Evolutionary conservation across 2,888 invertebrate genomes (phyloP).

Genomic region (Eugnorisma glareosa): DNA sequence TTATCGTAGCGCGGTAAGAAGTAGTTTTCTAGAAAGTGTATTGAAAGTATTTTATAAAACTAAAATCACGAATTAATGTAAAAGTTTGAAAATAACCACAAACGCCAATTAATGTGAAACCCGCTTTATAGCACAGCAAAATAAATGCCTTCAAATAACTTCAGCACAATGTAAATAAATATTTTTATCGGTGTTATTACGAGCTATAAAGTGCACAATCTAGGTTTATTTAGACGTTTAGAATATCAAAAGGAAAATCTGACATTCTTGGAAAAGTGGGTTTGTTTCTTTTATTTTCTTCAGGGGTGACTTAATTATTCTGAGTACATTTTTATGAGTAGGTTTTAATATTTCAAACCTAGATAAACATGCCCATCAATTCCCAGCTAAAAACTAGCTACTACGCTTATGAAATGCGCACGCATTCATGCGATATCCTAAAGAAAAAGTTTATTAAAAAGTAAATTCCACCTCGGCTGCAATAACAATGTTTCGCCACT

Average conservation of each 20-base stretch:
- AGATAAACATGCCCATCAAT: too few relatives aligned
- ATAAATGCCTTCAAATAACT: slow-evolving; percentile 34
- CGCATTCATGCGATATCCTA: too few relatives aligned
- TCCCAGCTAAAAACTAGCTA: too few relatives aligned
- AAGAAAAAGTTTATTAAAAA: too few relatives aligned
- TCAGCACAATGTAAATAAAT: slow-evolving; percentile 37
- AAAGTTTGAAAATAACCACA: slow-evolving; percentile 10
- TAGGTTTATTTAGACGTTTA: slow-evolving; percentile 47
- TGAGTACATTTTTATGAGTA: background rate
- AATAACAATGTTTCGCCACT: too few relatives aligned
- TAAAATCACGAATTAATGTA: background rate
- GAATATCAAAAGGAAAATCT: slow-evolving; percentile 40
- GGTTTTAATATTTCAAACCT: background rate
- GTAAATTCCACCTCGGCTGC: too few relatives aligned
- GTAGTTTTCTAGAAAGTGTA: too few relatives aligned
- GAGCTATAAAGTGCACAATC: slow-evolving; percentile 53
- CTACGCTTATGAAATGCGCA: too few relatives aligned
- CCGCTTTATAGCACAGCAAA: slow-evolving; percentile 24
- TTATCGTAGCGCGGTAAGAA: too few relatives aligned
- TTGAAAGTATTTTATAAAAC: background rate
- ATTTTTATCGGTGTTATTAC: slow-evolving; percentile 53
- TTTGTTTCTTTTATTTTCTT: slow-evolving; percentile 21
- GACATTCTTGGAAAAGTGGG: slow-evolving; percentile 15
- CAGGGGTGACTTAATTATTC: background rate
- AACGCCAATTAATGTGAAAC: background rate